Conservation (phyloP, 2,888 invertebrate species). For the Rapana venosa region DNA sequence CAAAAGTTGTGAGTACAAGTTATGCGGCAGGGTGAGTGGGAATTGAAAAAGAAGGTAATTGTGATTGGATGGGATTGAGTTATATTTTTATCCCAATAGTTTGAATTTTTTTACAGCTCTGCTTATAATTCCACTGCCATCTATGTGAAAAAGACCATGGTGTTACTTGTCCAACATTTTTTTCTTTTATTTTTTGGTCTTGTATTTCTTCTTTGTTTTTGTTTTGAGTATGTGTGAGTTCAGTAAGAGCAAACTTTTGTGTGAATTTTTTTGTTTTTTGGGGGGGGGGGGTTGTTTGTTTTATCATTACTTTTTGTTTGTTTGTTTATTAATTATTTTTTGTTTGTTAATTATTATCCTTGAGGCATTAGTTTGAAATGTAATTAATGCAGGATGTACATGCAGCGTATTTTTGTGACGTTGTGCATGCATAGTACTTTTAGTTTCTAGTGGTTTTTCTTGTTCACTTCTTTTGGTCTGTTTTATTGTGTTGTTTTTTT, state of each 20-base stretch:
- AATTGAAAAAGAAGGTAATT: background rate
- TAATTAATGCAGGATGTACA: too few species aligned
- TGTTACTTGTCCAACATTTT: background rate
- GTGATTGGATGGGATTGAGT: background rate
- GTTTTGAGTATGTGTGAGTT: background rate
- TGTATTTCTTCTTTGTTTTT: background rate
- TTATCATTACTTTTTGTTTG: too few species aligned
- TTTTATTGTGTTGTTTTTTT: background rate
- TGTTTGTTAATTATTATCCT: background rate
- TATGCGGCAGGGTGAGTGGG: too few species aligned
- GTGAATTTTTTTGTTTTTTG: too few species aligned
- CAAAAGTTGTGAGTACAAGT: too few species aligned
- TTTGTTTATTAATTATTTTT: background rate
- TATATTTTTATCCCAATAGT: background rate
- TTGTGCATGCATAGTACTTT: too few species aligned
- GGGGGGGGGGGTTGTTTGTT: background rate
- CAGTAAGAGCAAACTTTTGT: too few species aligned
- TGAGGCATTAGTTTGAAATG: background rate
- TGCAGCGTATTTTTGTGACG: too few species aligned
- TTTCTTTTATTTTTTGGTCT: background rate
- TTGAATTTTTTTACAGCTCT: background rate
- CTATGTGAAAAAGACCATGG: background rate
- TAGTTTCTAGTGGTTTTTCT: too few species aligned
- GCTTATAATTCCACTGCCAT: background rate
- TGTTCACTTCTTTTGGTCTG: background rate